Percentiles rank a stretch among this genome's conserved stretches.
Conservation (phyloP, 64 coral and sea anemone genomes). For the Cladopsammia gracilis region DNA sequence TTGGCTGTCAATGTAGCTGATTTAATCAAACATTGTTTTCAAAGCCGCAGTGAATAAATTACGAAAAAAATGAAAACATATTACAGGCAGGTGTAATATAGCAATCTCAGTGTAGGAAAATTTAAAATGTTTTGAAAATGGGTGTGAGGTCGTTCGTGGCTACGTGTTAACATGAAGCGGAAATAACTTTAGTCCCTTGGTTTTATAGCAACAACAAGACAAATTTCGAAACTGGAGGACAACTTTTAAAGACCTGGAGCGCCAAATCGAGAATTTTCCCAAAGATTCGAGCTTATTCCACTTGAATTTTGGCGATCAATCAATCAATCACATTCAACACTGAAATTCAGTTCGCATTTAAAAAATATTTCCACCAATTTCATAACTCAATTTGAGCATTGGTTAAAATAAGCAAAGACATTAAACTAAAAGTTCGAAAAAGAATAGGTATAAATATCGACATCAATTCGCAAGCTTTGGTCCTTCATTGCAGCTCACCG, state of each 20-base stretch:
- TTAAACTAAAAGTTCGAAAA: too few species aligned
- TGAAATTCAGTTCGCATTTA: too few species aligned
- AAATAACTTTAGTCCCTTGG: not conserved
- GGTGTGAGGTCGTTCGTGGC: constrained; percentile 7
- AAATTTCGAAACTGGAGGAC: not conserved
- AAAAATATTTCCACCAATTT: not conserved
- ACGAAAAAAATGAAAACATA: not conserved
- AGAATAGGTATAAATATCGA: too few species aligned
- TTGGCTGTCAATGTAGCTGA: not conserved
- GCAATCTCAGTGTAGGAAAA: constrained; percentile 22
- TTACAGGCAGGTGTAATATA: constrained; percentile 3
- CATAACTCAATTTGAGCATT: not conserved
- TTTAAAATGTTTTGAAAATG: constrained; percentile 12
- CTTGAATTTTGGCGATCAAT: not conserved
- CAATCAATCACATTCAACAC: too few species aligned
- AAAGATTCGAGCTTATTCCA: not conserved
- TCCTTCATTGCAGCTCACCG: not conserved
- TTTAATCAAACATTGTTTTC: constrained; percentile 36
- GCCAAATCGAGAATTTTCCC: not conserved
- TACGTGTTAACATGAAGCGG: not conserved
- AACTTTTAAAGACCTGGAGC: not conserved
- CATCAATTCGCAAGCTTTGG: not conserved
- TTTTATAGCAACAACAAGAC: not conserved
- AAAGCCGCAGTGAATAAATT: constrained; percentile 36
- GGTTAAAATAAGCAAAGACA: too few species aligned